Evolutionary conservation across 2,888 invertebrate genomes (phyloP).

Genomic region (Tipula helvola): DNA sequence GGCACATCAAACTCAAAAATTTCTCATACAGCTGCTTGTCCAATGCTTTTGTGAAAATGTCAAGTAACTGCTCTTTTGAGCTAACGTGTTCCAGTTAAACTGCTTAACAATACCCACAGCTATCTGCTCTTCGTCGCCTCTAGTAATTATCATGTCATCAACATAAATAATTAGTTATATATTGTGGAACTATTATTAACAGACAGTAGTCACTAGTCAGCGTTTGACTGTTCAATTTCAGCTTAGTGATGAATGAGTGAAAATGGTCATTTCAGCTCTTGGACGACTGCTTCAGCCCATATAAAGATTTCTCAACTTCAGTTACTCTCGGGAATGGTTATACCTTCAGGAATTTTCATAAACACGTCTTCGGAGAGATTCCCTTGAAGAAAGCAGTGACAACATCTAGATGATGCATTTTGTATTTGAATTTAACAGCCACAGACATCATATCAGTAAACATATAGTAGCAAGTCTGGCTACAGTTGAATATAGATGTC

Average conservation of each 20-base stretch:
- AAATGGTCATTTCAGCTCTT: not conserved
- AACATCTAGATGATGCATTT: slow-evolving; percentile 9
- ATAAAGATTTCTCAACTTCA: slow-evolving; percentile 9
- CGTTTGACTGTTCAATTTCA: not conserved
- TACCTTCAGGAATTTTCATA: slow-evolving; percentile 16
- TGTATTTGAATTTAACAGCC: not conserved
- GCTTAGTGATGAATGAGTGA: not conserved
- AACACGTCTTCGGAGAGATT: slow-evolving; percentile 18
- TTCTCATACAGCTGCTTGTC: too few relatives aligned
- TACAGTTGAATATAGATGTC: not conserved
- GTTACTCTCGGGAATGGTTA: slow-evolving; percentile 9
- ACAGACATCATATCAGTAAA: not conserved
- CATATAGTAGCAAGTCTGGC: not conserved
- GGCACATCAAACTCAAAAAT: too few relatives aligned
- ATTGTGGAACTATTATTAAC: not conserved
- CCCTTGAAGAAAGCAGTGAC: slow-evolving; percentile 17
- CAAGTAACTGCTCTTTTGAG: too few relatives aligned
- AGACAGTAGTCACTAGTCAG: not conserved
- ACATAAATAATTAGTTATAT: not conserved
- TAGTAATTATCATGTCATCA: too few relatives aligned
- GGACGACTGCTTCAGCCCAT: slow-evolving; percentile 7
- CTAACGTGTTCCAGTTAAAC: not conserved
- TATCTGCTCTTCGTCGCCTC: not conserved
- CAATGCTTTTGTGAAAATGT: too few relatives aligned
- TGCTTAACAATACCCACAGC: not conserved